Conservation (phyloP, 2,888 invertebrate species). For the Stegana nigrithorax region DNA sequence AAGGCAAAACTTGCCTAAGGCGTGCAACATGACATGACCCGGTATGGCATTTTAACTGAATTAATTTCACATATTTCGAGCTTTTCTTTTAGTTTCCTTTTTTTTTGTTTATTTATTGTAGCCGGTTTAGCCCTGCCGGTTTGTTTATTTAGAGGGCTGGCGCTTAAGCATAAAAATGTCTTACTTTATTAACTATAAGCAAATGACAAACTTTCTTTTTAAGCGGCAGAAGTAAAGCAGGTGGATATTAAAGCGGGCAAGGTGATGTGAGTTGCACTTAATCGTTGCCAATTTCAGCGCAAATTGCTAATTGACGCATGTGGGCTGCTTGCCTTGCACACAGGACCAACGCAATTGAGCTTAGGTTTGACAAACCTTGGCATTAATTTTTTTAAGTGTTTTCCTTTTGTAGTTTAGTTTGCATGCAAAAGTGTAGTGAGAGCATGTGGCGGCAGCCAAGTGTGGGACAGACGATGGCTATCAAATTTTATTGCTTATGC, state of each 20-base stretch:
- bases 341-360: not conserved
- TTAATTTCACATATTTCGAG: slow-evolving; percentile 45
- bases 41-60: slow-evolving; percentile 47
- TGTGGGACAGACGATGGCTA: not conserved
- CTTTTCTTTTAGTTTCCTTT: not conserved
- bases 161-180: not conserved
- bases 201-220: not conserved
- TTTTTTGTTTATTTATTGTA: not conserved
- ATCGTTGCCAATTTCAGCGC: slow-evolving; percentile 4
- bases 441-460: not conserved
- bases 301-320: slow-evolving; percentile 9
- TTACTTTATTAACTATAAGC: not conserved
- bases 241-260: not conserved
- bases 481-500: slow-evolving; percentile 3
- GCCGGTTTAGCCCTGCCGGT: not conserved
- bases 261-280: slow-evolving; percentile 12
- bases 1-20: not conserved
- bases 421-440: not conserved
- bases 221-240: not conserved
- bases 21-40: not conserved
- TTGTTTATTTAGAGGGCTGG: not conserved
- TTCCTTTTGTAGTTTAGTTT: not conserved
- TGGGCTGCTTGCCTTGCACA: not conserved
- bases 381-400: not conserved
- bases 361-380: not conserved